These are phyloP conservation scores for Parazoanthus darwini DNA, from an alignment of 92 coral and sea anemone genomes.

Conservation along the genomic window DNA sequence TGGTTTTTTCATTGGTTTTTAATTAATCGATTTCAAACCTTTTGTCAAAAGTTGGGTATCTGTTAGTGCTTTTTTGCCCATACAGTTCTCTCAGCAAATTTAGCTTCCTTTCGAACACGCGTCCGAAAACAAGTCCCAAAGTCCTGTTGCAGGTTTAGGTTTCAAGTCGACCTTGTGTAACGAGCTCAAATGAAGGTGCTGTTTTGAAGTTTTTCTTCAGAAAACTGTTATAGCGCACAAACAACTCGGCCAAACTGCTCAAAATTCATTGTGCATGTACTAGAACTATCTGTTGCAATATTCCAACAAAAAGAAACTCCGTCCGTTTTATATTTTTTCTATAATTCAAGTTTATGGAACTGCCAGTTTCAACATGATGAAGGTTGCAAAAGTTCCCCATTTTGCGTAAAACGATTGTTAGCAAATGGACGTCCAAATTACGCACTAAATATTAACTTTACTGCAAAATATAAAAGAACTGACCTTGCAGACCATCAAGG, in stretches of 20 bases:
- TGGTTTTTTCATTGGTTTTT: slow-evolving; percentile 23
- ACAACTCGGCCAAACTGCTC: slow-evolving; percentile 1
- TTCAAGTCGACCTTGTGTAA: slow-evolving; percentile 34
- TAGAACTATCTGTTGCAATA: slow-evolving; percentile 13
- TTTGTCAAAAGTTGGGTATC: slow-evolving; percentile 4
- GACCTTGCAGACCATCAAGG: slow-evolving; percentile 8
- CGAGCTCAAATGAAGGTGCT: slow-evolving; percentile 20
- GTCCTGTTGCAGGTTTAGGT: slow-evolving; percentile 20
- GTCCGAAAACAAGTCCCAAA: slow-evolving; percentile 5
- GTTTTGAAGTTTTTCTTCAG: neutral
- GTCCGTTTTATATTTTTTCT: slow-evolving; percentile 19
- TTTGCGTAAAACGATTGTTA: neutral
- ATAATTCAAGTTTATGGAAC: slow-evolving; percentile 5
- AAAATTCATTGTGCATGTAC: slow-evolving; percentile 11
- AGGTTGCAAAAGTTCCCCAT: slow-evolving; percentile 28
- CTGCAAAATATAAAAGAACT: neutral
- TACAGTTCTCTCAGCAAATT: slow-evolving; percentile 14
- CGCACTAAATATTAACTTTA: slow-evolving; percentile 1
- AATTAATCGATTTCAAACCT: slow-evolving; percentile 14
- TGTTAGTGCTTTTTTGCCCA: slow-evolving; percentile 3
- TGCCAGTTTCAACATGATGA: neutral
- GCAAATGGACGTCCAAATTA: slow-evolving; percentile 21
- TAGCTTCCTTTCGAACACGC: slow-evolving; percentile 17
- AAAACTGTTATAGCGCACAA: neutral
- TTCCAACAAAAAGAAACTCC: slow-evolving; percentile 3